Base-by-base conservation (phyloP, 2,113 vertebrate species). In the Antigone vipio region DNA sequence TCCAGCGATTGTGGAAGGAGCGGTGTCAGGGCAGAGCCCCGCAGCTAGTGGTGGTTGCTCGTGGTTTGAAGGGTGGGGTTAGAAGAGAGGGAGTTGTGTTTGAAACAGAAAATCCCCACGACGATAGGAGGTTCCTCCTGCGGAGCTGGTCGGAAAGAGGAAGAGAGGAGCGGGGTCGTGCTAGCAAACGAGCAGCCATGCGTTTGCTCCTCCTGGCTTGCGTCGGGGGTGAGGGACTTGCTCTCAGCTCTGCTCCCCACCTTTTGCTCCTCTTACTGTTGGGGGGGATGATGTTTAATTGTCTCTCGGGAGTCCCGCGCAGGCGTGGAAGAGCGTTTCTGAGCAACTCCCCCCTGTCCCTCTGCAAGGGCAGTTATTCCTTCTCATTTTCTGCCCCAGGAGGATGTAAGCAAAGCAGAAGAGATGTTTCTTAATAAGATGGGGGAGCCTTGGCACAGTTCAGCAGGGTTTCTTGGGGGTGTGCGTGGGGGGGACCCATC, bases 11-110 rank as follows among this genome's bases (percentile, higher is more conserved):
- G 42, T 32, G 32, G 79, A 34, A 44, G 83, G 63, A 90, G 77
- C 0, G 0, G 23, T 23, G 83, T n/a, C 0, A 0, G n/a, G 83
- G 35, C 62, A 56, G 87, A 40, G 18, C 68, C 24, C 40, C 0
- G 15, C 44, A 34, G 59, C 85, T 16, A 4, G 10, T 1, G 7
- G 32, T 4, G 9, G 30, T 27, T 27, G 40, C 67, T 73, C 1
- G 0, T 42, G 73, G 18, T 26, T 49, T 6, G 30, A 50, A 56
- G 80, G 72, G 19, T 64, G 45, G 50, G 26, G 10, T 66, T 12
- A 38, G 42, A 30, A 72, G 50, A 72, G 50, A 69, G 53, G 27
- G 64, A 60, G 44, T 72, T 8, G 7, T 17, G 52, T 81, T 45
- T 68, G 72, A 72, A 83, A 38, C 24, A 49, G 24, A 93, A 92